Conservation (phyloP, 2,113 vertebrate genomes). For the Danio rerio region DNA sequence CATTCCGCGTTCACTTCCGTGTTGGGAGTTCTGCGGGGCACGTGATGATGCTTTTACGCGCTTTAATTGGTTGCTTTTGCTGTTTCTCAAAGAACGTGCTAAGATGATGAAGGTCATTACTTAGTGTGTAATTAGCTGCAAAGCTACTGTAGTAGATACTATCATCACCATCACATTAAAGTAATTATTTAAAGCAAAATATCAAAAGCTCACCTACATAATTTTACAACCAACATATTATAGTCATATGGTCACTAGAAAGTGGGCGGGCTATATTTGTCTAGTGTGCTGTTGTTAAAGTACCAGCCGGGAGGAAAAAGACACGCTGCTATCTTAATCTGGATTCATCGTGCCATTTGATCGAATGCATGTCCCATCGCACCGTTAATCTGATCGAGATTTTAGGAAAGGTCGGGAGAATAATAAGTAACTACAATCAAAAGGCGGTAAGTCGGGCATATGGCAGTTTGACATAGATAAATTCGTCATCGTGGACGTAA, state of each 20-base stretch:
- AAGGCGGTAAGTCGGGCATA: not conserved
- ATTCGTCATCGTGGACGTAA: not conserved
- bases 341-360: not conserved
- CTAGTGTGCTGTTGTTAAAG: not conserved
- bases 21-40: not conserved
- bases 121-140: not conserved
- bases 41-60: not conserved
- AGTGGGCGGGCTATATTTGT: slow-evolving; percentile 16
- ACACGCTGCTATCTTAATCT: not conserved
- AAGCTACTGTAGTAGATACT: not conserved
- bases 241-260: not conserved
- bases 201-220: no score
- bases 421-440: not conserved
- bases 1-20: slow-evolving; percentile 14
- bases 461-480: not conserved
- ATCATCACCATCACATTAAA: not conserved
- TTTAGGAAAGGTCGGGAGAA: not conserved
- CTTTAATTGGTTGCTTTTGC: not conserved
- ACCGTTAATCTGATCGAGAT: not conserved
- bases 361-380: not conserved
- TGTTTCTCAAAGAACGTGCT: not conserved
- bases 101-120: not conserved
- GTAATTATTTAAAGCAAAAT: not conserved
- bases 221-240: not conserved
- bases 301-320: not conserved